These are phyloP conservation scores for Potamilus streckersoni DNA, from an alignment of 1,140 invertebrate species.

Conservation along the genomic window DNA sequence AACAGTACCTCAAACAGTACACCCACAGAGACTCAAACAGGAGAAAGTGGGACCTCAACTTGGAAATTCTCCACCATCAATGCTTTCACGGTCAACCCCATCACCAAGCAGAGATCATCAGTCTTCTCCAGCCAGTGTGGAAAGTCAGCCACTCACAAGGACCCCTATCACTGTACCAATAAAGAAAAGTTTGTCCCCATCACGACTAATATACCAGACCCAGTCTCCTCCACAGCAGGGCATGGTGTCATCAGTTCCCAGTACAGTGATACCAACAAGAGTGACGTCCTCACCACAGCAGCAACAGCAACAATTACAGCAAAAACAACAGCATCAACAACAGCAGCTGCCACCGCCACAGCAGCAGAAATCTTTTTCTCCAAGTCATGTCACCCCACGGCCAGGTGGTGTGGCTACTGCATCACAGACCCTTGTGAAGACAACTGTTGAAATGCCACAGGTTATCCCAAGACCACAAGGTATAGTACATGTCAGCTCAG, in stretches of 20 bases:
- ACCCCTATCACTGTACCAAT: slow-evolving; percentile 22
- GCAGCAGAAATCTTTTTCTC: background rate
- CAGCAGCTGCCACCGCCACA: background rate
- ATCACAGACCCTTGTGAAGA: background rate
- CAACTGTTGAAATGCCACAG: slow-evolving; percentile 11
- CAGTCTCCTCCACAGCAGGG: slow-evolving; percentile 3
- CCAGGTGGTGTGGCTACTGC: background rate
- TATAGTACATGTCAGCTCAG: background rate
- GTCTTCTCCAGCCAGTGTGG: background rate
- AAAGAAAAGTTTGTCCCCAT: slow-evolving; percentile 30
- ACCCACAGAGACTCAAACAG: too few species aligned
- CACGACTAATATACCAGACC: slow-evolving; percentile 12
- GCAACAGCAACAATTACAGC: background rate
- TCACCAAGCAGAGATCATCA: too few species aligned
- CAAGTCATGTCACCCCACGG: background rate
- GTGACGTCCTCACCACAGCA: too few species aligned
- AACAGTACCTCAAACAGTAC: too few species aligned
- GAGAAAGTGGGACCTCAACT: too few species aligned
- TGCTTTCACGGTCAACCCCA: too few species aligned
- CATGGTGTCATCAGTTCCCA: too few species aligned
- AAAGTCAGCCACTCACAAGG: slow-evolving; percentile 16
- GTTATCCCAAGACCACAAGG: slow-evolving; percentile 4
- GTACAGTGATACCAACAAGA: too few species aligned
- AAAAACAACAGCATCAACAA: slow-evolving; percentile 3
- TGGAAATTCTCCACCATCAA: too few species aligned